Percentiles rank a stretch among this genome's conserved stretches.
Evolutionary conservation across 2,888 invertebrate species (phyloP).

Genomic region (Eupithecia dodoneata): DNA sequence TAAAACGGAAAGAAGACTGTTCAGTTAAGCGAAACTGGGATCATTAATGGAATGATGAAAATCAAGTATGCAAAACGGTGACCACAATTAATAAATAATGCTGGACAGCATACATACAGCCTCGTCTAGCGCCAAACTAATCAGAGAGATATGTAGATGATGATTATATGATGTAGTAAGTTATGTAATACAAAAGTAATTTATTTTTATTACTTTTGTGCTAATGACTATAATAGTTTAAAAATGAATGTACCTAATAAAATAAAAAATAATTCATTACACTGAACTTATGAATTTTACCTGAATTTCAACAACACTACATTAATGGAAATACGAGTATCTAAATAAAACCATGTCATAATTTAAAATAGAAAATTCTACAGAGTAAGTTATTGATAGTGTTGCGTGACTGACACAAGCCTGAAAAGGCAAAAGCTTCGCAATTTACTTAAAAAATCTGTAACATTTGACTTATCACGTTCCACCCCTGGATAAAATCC

Average conservation of each 20-base stretch:
- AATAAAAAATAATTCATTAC: background rate
- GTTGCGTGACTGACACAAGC: background rate
- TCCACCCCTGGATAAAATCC: slow-evolving; percentile 1
- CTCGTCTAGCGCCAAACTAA: background rate
- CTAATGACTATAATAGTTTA: no score
- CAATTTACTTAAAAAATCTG: slow-evolving; percentile 7
- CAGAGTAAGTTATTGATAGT: background rate
- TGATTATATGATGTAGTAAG: background rate
- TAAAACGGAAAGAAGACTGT: background rate
- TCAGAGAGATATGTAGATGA: background rate
- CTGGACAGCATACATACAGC: background rate
- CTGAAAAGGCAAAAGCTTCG: background rate
- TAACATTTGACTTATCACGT: slow-evolving; percentile 8
- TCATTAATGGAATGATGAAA: no score
- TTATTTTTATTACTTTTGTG: no score
- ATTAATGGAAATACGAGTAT: no score
- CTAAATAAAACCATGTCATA: background rate
- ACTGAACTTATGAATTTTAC: background rate
- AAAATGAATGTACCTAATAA: no score
- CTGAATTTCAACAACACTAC: background rate
- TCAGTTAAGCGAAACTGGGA: no score
- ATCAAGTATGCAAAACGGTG: no score
- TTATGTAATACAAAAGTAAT: background rate
- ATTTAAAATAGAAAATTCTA: background rate
- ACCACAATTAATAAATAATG: background rate